phyloP scores from a whole-genome alignment of 2,797 vertebrate species.

The Saguinus oedipus region DNA sequence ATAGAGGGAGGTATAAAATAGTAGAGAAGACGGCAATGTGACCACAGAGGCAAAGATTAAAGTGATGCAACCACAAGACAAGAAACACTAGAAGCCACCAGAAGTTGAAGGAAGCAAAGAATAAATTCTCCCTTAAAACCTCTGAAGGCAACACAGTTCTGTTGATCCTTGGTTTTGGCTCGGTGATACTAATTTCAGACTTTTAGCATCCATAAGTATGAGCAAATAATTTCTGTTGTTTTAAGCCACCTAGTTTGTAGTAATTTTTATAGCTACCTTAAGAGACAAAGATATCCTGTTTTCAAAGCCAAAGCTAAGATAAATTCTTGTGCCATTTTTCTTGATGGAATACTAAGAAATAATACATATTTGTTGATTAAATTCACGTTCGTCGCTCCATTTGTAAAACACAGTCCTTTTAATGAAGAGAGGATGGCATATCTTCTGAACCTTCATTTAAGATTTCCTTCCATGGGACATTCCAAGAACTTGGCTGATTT shows the following conservation, averaged over 20 bases:
- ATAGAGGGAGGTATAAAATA: not conserved
- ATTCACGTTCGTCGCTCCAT: not conserved
- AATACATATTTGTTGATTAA: not conserved
- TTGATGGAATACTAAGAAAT: not conserved
- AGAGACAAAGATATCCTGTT: not conserved
- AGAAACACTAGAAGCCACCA: not conserved
- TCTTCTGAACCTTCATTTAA: not conserved
- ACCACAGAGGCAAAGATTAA: not conserved
- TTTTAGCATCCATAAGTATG: not conserved
- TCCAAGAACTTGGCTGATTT: not conserved
- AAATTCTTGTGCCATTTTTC: not conserved
- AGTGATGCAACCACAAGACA: not conserved
- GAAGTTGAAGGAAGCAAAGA: not conserved
- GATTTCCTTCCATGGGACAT: not conserved
- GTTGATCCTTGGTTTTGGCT: not conserved
- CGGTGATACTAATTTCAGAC: not conserved
- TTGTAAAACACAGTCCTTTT: not conserved
- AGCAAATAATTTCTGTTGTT: not conserved
- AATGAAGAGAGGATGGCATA: not conserved
- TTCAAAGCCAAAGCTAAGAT: not conserved
- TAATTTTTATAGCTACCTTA: not conserved
- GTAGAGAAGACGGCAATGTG: not conserved
- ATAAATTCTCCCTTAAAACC: not conserved
- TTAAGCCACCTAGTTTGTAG: not conserved
- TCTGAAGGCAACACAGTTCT: not conserved